Base-by-base conservation (phyloP, 2,888 invertebrate species). In the Aleiodes leptofemur region DNA sequence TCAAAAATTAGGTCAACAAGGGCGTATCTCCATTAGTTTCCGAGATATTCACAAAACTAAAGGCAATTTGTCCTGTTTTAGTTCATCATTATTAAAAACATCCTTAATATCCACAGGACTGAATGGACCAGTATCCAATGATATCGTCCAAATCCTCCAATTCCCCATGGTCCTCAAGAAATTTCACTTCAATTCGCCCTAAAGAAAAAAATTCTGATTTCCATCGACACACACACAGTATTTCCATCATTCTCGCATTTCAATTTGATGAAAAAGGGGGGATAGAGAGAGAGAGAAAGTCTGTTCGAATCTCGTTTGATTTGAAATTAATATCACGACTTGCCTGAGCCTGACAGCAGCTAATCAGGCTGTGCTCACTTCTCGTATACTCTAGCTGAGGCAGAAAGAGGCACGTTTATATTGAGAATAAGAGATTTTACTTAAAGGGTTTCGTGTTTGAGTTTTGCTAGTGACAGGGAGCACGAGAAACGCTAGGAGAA, bases 381-480 rank as follows among this genome's bases (percentile, higher is more conserved):
- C 23, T 23, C 79, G 79, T 76, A 71, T 51, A 71, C 74, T 68
- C 53, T 23, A 80, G 34, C 34, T 6, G 34, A 34, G 34, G 34
- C 81, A 85, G 83, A 85, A 84, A 80, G 82, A 83, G n/a, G 48
- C 31, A 31, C 51, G 68, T 86, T 85, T 88, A 76, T 72, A 89
- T 88, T 88, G 85, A 43, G 86, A 89, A 89, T 89, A 88, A 89
- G 88, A 89, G 89, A 89, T 89, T 89, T 88, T 87, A 88, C 87
- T 89, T 89, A 89, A 89, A 89, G 88, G 89, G 89, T 89, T 89
- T 88, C 87, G 84, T 85, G 87, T 86, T 88, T 86, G 88, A 89
- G 89, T 89, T 89, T 89, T 89, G 89, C 82, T 88, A 86, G 87
- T 89, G 89, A 89, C 89, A 89, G 89, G 83, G 81, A 81, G 83